A percentile compares a stretch with the other conserved stretches of the same genome.
phyloP scores from a whole-genome alignment of 2,113 vertebrate genomes.

The Butorides virescens region DNA sequence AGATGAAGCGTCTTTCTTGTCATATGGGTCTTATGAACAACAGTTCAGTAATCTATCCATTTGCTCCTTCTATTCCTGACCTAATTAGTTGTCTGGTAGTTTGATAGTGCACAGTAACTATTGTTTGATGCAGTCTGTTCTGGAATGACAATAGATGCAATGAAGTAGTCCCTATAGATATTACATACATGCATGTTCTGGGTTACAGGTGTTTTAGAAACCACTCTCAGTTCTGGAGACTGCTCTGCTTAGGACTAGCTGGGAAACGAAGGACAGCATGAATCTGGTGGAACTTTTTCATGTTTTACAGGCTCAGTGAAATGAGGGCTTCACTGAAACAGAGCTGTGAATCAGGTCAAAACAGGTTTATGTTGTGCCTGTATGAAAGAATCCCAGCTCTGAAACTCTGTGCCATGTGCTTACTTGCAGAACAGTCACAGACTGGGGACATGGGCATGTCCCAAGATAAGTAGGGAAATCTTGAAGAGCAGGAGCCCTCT shows the following conservation, averaged over 20 bases:
- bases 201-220: background rate
- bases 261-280: background rate
- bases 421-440: background rate
- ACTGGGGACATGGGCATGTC: background rate
- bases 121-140: background rate
- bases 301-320: background rate
- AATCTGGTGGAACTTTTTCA: background rate
- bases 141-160: background rate
- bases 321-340: conserved; percentile 27
- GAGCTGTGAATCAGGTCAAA: conserved; percentile 42
- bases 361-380: background rate
- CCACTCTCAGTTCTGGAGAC: background rate
- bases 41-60: conserved; percentile 35
- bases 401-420: background rate
- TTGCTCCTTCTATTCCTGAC: conserved; percentile 18
- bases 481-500: background rate
- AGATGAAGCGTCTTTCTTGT: conserved; percentile 36
- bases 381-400: conserved; percentile 14
- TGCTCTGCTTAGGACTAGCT: background rate
- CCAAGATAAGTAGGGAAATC: background rate
- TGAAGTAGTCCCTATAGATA: background rate
- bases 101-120: conserved; percentile 44
- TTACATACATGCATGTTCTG: background rate
- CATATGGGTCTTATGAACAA: conserved; percentile 20
- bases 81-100: conserved; percentile 35